phyloP scores from a whole-genome alignment of 2,797 vertebrate species.

The Acipenser oxyrinchus region DNA sequence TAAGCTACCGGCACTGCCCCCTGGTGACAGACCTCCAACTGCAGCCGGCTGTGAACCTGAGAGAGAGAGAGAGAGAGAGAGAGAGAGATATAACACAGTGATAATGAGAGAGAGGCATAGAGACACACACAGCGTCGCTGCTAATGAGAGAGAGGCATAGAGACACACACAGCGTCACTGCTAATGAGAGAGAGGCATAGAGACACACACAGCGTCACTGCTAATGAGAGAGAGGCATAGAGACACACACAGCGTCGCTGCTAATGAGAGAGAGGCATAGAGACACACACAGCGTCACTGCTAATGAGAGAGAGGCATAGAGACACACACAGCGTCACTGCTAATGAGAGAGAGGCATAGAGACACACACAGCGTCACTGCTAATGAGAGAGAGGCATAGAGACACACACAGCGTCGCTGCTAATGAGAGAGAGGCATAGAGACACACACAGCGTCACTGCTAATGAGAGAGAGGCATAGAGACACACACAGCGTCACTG shows the following conservation, averaged over 20 bases:
- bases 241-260: not conserved
- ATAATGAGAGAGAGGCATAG: too few relatives aligned
- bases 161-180: too few relatives aligned
- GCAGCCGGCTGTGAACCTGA: slow-evolving; percentile 30
- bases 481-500: not conserved
- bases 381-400: slow-evolving; percentile 18
- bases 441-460: too few relatives aligned
- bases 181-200: too few relatives aligned
- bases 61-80: not conserved
- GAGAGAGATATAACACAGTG: too few relatives aligned
- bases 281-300: too few relatives aligned
- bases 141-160: slow-evolving; percentile 21
- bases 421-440: too few relatives aligned
- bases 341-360: not conserved
- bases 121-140: not conserved
- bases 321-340: too few relatives aligned
- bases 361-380: not conserved
- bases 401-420: too few relatives aligned
- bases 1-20: slow-evolving; percentile 45
- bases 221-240: not conserved
- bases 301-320: too few relatives aligned
- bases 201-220: too few relatives aligned
- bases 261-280: slow-evolving; percentile 20
- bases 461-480: not conserved
- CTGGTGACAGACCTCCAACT: too few relatives aligned